Percentiles rank a stretch among this genome's conserved stretches.
phyloP scores from a whole-genome alignment of 2,113 vertebrate genomes.

The Apistogramma diplotaenia region DNA sequence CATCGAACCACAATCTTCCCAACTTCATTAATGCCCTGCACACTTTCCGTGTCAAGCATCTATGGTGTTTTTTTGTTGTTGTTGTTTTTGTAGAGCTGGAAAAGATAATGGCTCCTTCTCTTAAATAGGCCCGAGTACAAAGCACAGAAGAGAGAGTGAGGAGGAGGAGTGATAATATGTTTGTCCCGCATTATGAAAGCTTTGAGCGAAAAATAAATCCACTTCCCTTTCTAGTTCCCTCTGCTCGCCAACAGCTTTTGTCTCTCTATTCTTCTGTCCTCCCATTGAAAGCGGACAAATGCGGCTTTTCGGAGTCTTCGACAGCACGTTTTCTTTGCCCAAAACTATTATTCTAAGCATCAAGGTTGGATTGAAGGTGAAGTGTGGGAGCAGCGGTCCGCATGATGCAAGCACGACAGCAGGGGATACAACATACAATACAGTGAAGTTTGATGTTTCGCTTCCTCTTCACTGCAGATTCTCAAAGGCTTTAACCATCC shows the following conservation, averaged over 20 bases:
- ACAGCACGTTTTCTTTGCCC: not conserved
- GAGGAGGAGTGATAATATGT: slow-evolving; percentile 40
- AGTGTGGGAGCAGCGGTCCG: slow-evolving; percentile 13
- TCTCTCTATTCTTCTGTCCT: slow-evolving; percentile 7
- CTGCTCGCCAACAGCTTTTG: not conserved
- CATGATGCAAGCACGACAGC: not conserved
- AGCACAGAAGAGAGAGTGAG: slow-evolving; percentile 15
- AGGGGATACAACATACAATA: slow-evolving; percentile 5
- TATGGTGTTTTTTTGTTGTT: not conserved
- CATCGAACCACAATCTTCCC: slow-evolving; percentile 47
- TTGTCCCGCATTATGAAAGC: slow-evolving; percentile 21
- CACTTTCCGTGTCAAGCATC: not conserved
- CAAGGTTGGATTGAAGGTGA: slow-evolving; percentile 21
- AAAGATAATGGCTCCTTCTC: slow-evolving; percentile 39
- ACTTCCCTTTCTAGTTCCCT: slow-evolving; percentile 8
- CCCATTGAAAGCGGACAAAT: not conserved
- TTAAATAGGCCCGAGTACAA: slow-evolving; percentile 32
- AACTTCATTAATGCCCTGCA: slow-evolving; percentile 34
- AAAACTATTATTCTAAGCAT: not conserved
- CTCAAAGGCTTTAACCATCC: not conserved
- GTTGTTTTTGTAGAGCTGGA: not conserved
- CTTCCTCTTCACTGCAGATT: slow-evolving; percentile 13
- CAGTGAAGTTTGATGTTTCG: not conserved
- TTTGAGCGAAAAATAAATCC: slow-evolving; percentile 29
- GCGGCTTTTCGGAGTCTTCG: slow-evolving; percentile 15